Percentiles rank a stretch among this genome's conserved stretches.
phyloP scores from a whole-genome alignment of 2,888 invertebrate species.

The Prenolepis imparis region DNA sequence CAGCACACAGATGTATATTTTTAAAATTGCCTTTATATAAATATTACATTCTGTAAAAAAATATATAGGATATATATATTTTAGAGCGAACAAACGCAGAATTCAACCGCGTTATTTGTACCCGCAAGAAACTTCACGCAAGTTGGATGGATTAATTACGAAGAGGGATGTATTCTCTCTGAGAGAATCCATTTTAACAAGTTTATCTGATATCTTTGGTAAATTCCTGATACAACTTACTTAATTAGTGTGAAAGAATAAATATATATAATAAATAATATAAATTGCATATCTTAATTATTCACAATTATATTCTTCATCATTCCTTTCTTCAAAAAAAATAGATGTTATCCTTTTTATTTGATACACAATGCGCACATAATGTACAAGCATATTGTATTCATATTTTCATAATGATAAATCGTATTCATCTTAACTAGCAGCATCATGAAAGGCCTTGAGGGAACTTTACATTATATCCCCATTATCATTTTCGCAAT shows the following conservation, averaged over 20 bases:
- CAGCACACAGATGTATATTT: conserved; percentile 4
- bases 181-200: conserved; percentile 28
- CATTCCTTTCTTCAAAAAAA: neutral
- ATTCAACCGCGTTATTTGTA: conserved; percentile 1
- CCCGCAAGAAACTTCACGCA: conserved; percentile 1
- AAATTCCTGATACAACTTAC: neutral
- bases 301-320: neutral
- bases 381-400: neutral
- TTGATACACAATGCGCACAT: neutral
- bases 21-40: conserved; percentile 28
- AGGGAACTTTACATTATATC: neutral
- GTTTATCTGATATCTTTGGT: conserved; percentile 10
- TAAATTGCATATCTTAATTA: neutral
- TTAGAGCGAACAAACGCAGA: neutral
- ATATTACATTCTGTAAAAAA: conserved; percentile 12
- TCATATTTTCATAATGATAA: neutral
- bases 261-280: neutral
- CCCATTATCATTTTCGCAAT: neutral
- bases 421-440: neutral
- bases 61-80: neutral
- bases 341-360: neutral
- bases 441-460: neutral
- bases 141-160: conserved; percentile 12
- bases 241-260: neutral
- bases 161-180: neutral